Conservation (phyloP, 2,888 invertebrate species). For the Danaus chrysippus region DNA sequence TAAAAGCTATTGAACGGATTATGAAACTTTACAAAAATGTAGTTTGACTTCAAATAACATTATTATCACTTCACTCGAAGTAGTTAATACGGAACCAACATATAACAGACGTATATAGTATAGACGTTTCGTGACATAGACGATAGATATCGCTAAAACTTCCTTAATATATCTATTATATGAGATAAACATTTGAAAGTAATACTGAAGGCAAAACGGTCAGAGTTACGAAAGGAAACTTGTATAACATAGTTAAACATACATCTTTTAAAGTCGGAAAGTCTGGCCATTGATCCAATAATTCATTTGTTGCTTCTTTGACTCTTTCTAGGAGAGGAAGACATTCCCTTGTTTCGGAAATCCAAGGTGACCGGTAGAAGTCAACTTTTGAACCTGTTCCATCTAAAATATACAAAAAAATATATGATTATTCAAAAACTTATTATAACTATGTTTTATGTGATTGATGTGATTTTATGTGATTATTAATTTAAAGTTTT, state of each 20-base stretch:
- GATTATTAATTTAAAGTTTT: background rate
- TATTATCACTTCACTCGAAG: too few species aligned
- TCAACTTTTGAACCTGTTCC: conserved; percentile 68
- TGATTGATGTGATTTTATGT: too few species aligned
- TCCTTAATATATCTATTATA: too few species aligned
- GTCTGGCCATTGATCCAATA: conserved; percentile 91
- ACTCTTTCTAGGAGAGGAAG: conserved; percentile 83
- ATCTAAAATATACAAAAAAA: conserved; percentile 38
- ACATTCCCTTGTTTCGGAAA: conserved; percentile 87
- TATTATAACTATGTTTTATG: background rate
- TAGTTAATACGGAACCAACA: too few species aligned
- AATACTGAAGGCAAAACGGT: too few species aligned
- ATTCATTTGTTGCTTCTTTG: conserved; percentile 77
- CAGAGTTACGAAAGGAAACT: too few species aligned
- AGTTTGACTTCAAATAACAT: too few species aligned
- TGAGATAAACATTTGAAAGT: background rate
- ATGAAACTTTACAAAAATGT: conserved; percentile 5
- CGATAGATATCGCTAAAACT: too few species aligned
- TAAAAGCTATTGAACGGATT: too few species aligned
- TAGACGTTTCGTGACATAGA: too few species aligned
- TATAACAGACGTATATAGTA: too few species aligned
- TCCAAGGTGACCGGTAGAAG: conserved; percentile 91
- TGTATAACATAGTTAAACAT: conserved; percentile 37
- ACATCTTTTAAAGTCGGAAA: conserved; percentile 92
- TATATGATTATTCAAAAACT: too few species aligned